phyloP scores from a whole-genome alignment of 2,113 vertebrate genomes.

The Fulica atra region DNA sequence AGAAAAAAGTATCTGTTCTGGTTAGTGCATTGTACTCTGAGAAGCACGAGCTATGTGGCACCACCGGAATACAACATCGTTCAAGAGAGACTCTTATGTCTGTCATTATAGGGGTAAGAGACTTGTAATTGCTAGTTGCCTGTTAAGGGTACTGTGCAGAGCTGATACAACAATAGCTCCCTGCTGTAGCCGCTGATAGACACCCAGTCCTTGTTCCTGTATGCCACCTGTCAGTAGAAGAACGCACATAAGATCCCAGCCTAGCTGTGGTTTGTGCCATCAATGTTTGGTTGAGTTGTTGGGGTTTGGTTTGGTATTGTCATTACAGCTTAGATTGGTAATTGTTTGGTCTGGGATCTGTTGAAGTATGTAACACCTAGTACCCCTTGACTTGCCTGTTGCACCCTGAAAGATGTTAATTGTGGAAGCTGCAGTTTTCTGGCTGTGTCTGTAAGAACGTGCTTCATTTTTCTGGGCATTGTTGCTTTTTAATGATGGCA shows the following conservation, averaged over 20 bases:
- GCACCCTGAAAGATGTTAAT: not conserved
- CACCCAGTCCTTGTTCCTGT: not conserved
- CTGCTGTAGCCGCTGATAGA: not conserved
- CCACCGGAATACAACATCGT: not conserved
- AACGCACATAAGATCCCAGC: not conserved
- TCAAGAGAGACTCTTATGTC: not conserved
- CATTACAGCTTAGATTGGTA: not conserved
- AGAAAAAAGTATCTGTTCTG: not conserved
- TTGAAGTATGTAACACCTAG: too few relatives aligned
- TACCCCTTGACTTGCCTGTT: not conserved
- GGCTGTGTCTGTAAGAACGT: not conserved
- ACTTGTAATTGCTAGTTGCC: slow-evolving; percentile 14
- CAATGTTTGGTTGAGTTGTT: not conserved
- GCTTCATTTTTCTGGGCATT: not conserved
- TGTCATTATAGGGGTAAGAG: not conserved
- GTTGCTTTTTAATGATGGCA: not conserved
- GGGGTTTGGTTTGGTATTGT: not conserved
- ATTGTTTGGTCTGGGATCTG: not conserved
- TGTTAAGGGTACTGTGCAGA: not conserved
- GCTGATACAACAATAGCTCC: not conserved
- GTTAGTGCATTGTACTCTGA: not conserved
- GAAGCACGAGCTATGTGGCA: not conserved
- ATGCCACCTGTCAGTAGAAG: not conserved
- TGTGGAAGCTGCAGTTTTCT: not conserved
- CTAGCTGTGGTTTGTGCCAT: not conserved